Conservation (phyloP, 2,888 invertebrate species). For the Drosophila limbata region DNA sequence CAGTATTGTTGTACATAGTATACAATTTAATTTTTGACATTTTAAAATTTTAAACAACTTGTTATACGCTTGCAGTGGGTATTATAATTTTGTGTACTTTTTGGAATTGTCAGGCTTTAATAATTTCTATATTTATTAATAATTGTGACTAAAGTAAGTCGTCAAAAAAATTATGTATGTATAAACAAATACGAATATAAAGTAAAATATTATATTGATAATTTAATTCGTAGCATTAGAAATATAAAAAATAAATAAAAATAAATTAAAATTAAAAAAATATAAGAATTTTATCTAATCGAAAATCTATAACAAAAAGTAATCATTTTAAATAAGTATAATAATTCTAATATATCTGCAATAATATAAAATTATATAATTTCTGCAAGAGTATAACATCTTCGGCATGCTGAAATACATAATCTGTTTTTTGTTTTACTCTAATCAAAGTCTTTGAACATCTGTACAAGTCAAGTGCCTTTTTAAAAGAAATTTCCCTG, state of each 20-base stretch:
- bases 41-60: constrained; percentile 4
- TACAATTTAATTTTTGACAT: constrained; percentile 16
- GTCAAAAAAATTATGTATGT: too few relatives aligned
- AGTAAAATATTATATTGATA: too few relatives aligned
- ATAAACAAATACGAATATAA: too few relatives aligned
- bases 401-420: not conserved
- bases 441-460: constrained; percentile 18
- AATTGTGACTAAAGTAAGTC: too few relatives aligned
- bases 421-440: not conserved
- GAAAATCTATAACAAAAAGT: not conserved
- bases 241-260: too few relatives aligned
- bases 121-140: not conserved
- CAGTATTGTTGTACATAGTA: constrained; percentile 26
- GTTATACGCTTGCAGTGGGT: constrained; percentile 1
- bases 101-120: not conserved
- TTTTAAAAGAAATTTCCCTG: constrained; percentile 14
- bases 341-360: not conserved
- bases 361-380: not conserved
- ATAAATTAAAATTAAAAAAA: too few relatives aligned
- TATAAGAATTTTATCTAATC: not conserved
- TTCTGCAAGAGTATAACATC: not conserved
- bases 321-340: not conserved
- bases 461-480: constrained; percentile 14
- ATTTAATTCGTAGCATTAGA: not conserved
- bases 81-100: not conserved